Conservation (phyloP, 64 coral and sea anemone species). For the Stichodactyla mertensii region DNA sequence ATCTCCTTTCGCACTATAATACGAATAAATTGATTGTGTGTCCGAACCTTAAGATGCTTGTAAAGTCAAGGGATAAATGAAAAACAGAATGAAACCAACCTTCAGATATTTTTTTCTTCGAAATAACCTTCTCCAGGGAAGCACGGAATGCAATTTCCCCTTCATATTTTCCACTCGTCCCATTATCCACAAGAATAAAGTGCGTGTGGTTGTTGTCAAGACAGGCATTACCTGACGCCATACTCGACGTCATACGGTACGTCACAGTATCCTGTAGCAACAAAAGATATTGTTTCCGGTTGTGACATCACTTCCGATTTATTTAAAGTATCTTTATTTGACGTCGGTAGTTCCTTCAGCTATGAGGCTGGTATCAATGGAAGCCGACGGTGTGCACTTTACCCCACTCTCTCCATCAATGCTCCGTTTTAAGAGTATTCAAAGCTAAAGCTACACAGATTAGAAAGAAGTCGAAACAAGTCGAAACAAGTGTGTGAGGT, state of each 20-base stretch:
- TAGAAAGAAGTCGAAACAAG: no score
- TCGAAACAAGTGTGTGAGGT: no score
- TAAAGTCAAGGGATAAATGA: not conserved
- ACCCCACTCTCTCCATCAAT: no score
- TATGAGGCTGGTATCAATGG: no score
- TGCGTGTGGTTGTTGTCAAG: conserved; percentile 72
- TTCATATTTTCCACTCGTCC: conserved; percentile 45
- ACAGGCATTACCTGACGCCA: conserved; percentile 47
- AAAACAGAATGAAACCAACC: conserved; percentile 30
- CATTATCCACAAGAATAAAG: conserved; percentile 71
- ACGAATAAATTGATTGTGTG: not conserved
- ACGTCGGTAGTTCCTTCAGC: no score
- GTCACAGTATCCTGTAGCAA: conserved; percentile 52
- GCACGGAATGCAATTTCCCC: conserved; percentile 70
- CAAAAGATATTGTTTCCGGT: not conserved
- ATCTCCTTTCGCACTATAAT: no score
- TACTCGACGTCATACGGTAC: conserved; percentile 89
- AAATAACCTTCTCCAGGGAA: conserved; percentile 64
- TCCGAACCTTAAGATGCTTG: no score
- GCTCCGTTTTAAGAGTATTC: no score
- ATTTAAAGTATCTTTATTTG: no score
- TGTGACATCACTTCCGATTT: no score
- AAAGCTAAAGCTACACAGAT: no score
- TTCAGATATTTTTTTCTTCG: conserved; percentile 71
- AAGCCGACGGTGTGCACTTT: no score